A percentile compares a stretch with the other conserved stretches of the same genome.
Evolutionary conservation across 2,888 invertebrate genomes (phyloP).

Genomic region (Drosophila mercatorum): DNA sequence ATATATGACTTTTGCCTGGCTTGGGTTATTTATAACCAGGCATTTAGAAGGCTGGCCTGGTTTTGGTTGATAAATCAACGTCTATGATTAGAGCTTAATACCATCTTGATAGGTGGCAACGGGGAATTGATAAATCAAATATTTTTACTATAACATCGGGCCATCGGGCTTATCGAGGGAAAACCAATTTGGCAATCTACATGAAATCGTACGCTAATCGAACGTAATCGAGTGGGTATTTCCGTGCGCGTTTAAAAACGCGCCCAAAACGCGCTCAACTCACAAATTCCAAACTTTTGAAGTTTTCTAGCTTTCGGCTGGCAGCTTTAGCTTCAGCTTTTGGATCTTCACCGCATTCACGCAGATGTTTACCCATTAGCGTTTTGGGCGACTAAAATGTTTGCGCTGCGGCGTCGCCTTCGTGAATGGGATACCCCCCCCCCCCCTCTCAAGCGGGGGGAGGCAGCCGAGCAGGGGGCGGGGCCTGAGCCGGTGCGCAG

Average conservation of each 20-base stretch:
- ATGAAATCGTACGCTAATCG: slow-evolving; percentile 53
- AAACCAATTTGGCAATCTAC: slow-evolving; percentile 44
- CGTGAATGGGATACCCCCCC: neutral
- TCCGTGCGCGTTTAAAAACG: slow-evolving; percentile 54
- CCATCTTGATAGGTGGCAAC: slow-evolving; percentile 65
- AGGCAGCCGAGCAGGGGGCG: neutral
- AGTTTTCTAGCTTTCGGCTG: slow-evolving; percentile 16
- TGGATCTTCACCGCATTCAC: slow-evolving; percentile 64
- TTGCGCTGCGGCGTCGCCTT: slow-evolving; percentile 60
- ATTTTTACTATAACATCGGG: slow-evolving; percentile 39
- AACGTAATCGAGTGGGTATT: slow-evolving; percentile 53
- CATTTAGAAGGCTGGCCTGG: slow-evolving; percentile 5
- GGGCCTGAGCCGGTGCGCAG: slow-evolving; percentile 10
- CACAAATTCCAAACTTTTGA: slow-evolving; percentile 15
- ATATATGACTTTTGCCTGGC: slow-evolving; percentile 41
- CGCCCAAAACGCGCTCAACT: slow-evolving; percentile 37
- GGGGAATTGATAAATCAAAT: slow-evolving; percentile 71
- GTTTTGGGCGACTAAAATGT: slow-evolving; percentile 75
- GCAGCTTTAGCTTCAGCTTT: slow-evolving; percentile 42
- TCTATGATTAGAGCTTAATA: slow-evolving; percentile 75
- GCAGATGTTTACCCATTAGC: slow-evolving; percentile 82
- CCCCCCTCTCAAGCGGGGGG: neutral
- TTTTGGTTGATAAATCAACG: slow-evolving; percentile 67
- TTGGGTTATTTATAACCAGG: slow-evolving; percentile 47
- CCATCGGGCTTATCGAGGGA: slow-evolving; percentile 38